Evolutionary conservation across 1,140 invertebrate genomes (phyloP), one percentile per base, ranked within the genome.

Genomic region (Diplogasteroides magnus): DNA sequence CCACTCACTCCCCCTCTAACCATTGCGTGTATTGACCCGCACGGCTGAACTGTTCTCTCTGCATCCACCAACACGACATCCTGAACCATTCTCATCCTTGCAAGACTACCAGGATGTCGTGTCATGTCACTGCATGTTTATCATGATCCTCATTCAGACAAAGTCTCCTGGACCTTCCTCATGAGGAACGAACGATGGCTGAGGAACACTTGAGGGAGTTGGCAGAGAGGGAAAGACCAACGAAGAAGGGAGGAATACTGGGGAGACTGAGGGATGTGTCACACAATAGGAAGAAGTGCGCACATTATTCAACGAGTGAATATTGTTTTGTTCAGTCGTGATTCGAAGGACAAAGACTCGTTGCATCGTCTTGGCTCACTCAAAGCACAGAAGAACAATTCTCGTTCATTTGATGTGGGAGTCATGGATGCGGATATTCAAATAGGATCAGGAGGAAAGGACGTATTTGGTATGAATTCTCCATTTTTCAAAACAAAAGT

Each of bases 171-270:
- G 80, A 81, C 61, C 37, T 81, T 37, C 69, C 79, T 2, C 67
- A 70, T 61, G 79, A 81, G 57, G 79, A 81, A 67, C 72, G 80
- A 19, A 59, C 69, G 26, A 64, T 63, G 2, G 78, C 77, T n/a
- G 80, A 68, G 32, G 77, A 80, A 27, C 77, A 76, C 60, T 37
- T 80, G 58, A 73, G 71, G 61, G 78, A 80, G n/a, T 64, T 80
- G 31, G 67, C 55, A 2, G 68, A 65, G 25, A 59, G 71, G 26
- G 66, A 78, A 14, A 71, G 72, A 58, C 59, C 64, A 62, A 66
- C 67, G 27, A 74, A 72, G 63, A 73, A 78, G 32, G 55, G 62
- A 2, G 73, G 73, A n/a, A 15, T 74, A 27, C 61, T 74, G 1
- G 68, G 73, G 26, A 67, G 69, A 37, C 59, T 73, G 14, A 29